Conservation (phyloP, 1,140 invertebrate species). For the Pseudobourletiella spinata region DNA sequence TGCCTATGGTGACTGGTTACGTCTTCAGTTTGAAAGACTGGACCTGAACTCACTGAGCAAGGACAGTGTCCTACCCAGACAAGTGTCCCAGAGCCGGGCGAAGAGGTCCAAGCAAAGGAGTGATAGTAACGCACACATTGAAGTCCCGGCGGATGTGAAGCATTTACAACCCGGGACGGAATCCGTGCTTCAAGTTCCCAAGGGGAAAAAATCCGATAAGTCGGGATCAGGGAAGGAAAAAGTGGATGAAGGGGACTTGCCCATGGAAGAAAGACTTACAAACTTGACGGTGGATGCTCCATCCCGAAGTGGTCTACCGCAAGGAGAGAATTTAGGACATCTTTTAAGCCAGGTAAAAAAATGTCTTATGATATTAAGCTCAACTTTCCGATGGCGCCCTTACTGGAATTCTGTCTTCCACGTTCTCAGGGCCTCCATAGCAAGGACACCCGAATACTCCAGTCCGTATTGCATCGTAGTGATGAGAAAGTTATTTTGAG, state of each 20-base stretch:
- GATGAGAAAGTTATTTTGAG: conserved; percentile 51
- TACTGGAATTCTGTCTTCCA: too few species aligned
- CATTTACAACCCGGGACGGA: conserved; percentile 29
- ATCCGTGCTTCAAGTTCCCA: background rate
- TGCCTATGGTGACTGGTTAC: conserved; percentile 27
- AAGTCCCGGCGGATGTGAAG: conserved; percentile 28
- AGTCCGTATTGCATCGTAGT: conserved; percentile 47
- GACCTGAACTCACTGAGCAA: conserved; percentile 1
- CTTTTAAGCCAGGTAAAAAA: conserved; percentile 49
- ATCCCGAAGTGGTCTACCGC: conserved; percentile 42
- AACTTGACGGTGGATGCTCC: conserved; percentile 54
- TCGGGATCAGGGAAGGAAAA: conserved; percentile 41
- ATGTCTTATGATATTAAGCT: too few species aligned
- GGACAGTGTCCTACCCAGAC: conserved; percentile 9
- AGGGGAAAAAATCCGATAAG: background rate
- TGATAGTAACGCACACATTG: background rate
- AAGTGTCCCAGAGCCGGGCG: conserved; percentile 3
- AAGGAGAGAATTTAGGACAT: conserved; percentile 59
- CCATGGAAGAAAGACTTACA: conserved; percentile 62
- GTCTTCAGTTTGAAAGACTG: conserved; percentile 27
- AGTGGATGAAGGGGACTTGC: conserved; percentile 48
- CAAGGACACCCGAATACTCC: conserved; percentile 56
- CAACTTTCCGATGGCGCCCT: too few species aligned
- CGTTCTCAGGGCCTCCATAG: conserved; percentile 63
- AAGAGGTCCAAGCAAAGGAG: conserved; percentile 15